A percentile compares a stretch with the other conserved stretches of the same genome.
These are phyloP conservation scores for Teleopsis dalmanni DNA, from an alignment of 1,140 invertebrate species.

Conservation along the genomic window DNA sequence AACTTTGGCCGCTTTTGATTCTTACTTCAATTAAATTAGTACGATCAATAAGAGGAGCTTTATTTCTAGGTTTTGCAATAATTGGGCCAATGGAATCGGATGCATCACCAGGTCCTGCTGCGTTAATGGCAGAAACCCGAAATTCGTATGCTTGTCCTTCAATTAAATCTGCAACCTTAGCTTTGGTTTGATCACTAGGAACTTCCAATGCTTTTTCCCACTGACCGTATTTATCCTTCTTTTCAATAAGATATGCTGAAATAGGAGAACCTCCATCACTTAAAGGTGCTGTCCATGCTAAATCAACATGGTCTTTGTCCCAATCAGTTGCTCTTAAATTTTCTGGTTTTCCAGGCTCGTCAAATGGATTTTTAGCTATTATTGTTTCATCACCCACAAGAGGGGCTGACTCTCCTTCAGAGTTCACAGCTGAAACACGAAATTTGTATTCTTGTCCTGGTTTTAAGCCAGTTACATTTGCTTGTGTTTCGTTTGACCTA, in stretches of 20 bases:
- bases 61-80: constrained; percentile 88
- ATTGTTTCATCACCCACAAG: constrained; percentile 80
- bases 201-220: constrained; percentile 70
- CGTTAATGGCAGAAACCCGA: constrained; percentile 84
- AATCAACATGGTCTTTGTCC: constrained; percentile 90
- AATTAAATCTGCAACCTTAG: constrained; percentile 79
- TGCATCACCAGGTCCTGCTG: constrained; percentile 88
- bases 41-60: constrained; percentile 85
- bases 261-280: constrained; percentile 82
- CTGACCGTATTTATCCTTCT: constrained; percentile 88
- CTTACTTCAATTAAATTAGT: constrained; percentile 77
- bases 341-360: constrained; percentile 88
- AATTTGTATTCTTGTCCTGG: constrained; percentile 91
- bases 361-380: constrained; percentile 93
- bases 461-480: constrained; percentile 78
- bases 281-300: constrained; percentile 75
- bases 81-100: constrained; percentile 89
- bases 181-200: constrained; percentile 70
- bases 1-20: constrained; percentile 81
- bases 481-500: constrained; percentile 69
- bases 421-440: constrained; percentile 90
- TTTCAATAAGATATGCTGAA: constrained; percentile 80
- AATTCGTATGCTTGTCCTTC: constrained; percentile 89
- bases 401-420: constrained; percentile 92
- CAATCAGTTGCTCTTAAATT: constrained; percentile 88